Evolutionary conservation across 53 echinoderm and acorn worm genomes (phyloP), one percentile per base, ranked within the genome.

Genomic region (Astropecten irregularis): DNA sequence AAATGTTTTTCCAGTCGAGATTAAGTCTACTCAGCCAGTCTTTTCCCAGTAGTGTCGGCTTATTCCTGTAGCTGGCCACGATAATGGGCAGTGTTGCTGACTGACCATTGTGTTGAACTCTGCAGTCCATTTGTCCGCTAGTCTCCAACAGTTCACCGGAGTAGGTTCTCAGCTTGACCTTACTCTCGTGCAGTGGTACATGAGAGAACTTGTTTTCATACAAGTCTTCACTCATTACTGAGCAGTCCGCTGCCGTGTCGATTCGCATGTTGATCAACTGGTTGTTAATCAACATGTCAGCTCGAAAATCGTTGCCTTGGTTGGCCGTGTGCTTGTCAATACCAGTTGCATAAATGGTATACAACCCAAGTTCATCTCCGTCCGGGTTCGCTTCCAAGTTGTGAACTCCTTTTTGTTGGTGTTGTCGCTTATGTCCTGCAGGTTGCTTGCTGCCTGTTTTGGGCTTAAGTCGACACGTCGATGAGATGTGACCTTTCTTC

Each of bases 1-100:
- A 84, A 26, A 84, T 77, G 27, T 35, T 74, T n/a, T 51, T 46
- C 79, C 84, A 88, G 58, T 90, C 85, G 40, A 90, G 58, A 13
- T 77, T 39, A 0, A 91, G 58, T 18, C 46, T 42, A 28, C 40
- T 21, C 32, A 91, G 76, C 91, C 91, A 87, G 48, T 91, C 64
- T 22, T 42, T 49, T 9, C 91, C 91, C 25, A 90, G 20, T 3
- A 90, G 48, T 0, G 64, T 48, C 5, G 72, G 86, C 39, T 61
- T 69, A n/a, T 86, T 73, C 18, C 28, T 67, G 27, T 71, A 68
- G 14, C 40, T 59, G 11, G 68, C 88, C 32, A 87, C 84, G 14
- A 70, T 68, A 33, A 77, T 31, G 37, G 77, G 63, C 32, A 91
- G 61, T 27, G 30, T 25, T 9, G 30, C 7, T 27, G 60, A 44